These are phyloP conservation scores for Aix galericulata DNA, from an alignment of 2,113 vertebrate genomes.

Conservation along the genomic window DNA sequence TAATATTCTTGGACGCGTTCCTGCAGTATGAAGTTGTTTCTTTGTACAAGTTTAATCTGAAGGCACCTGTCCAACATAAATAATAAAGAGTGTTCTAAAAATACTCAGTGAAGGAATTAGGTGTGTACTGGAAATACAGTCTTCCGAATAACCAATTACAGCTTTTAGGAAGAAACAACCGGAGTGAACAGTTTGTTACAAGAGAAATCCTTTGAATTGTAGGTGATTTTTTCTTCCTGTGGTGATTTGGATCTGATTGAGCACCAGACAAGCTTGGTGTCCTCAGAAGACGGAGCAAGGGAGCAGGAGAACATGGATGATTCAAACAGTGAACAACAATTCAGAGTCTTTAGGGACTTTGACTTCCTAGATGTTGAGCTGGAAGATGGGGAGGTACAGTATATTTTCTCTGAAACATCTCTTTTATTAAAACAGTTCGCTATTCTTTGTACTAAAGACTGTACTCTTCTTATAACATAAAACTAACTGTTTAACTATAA, in stretches of 20 bases:
- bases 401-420: constrained; percentile 41
- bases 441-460: constrained; percentile 29
- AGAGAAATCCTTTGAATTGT: constrained; percentile 46
- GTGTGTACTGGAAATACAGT: constrained; percentile 80
- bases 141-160: constrained; percentile 62
- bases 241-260: constrained; percentile 98
- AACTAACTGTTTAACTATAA: constrained; percentile 36
- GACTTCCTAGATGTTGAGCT: constrained; percentile 98
- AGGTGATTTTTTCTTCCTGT: constrained; percentile 99
- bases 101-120: constrained; percentile 84
- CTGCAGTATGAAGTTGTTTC: constrained; percentile 68
- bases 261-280: constrained; percentile 92
- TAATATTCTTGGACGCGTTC: constrained; percentile 66
- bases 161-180: constrained; percentile 64
- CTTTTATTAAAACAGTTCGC: neutral
- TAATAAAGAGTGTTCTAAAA: constrained; percentile 83
- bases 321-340: constrained; percentile 96
- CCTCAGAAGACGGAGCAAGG: constrained; percentile 92
- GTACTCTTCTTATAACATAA: constrained; percentile 13
- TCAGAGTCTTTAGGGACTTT: constrained; percentile 97
- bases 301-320: constrained; percentile 96
- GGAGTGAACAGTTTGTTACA: constrained; percentile 60
- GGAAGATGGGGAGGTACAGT: constrained; percentile 95
- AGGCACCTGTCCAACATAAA: constrained; percentile 87
- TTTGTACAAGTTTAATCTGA: constrained; percentile 77